Evolutionary conservation across 2,888 invertebrate species (phyloP), one percentile per base, ranked within the genome.

Genomic region (Buathra laborator): DNA sequence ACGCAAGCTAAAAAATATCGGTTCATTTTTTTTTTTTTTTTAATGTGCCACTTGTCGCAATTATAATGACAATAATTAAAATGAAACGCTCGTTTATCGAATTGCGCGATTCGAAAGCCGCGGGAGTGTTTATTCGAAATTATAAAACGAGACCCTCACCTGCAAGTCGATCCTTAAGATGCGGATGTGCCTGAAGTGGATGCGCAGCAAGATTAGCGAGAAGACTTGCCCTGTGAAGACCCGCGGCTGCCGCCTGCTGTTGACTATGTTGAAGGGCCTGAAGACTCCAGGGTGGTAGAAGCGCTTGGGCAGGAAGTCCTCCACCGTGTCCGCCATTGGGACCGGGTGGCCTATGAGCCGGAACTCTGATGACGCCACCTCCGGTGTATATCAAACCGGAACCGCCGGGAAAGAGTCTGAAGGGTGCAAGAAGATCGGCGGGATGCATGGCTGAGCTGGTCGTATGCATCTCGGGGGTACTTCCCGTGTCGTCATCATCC

Each of bases 331-430:
- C 86, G 3, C 90, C 92, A 93, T 90, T 95, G 87, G 92, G 95
- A 89, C 95, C 95, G 87, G 95, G 93, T 24, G 96, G 96, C 89
- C 97, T 94, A 92, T 98, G 98, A 81, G 97, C 97, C 71, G 97
- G 97, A 87, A 97, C 97, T 91, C 97, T 95, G 89, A 97, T 96
- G 68, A 97, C 98, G 89, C 97, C 97, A 80, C 95, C 96, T 82
- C 95, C 94, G 76, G 95, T 94, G 92, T 94, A 94, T 80, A 94
- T 91, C 76, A 94, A 87, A 14, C 93, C 91, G 1, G 93, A 92
- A 24, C 92, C 91, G 59, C 92, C 88, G 6, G 92, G 87, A 87
- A 94, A 90, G 75, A 93, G 77, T 78, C 92, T 88, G 75, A 92
- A 91, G 2, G 92, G 92, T 12, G 92, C 90, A 46, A 92, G 84